Conservation (phyloP, 2,888 invertebrate genomes). For the Erebia ligea region DNA sequence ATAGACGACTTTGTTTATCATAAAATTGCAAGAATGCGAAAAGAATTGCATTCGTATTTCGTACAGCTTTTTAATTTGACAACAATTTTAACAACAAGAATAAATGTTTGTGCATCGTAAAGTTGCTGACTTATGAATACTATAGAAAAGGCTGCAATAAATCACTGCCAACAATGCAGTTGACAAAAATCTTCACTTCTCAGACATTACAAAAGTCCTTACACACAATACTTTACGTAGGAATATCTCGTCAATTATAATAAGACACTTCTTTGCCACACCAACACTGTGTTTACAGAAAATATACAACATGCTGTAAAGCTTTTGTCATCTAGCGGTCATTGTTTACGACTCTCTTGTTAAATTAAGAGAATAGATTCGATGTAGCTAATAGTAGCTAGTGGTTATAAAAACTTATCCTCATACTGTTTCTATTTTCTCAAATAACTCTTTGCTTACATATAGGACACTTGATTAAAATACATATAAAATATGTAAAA, state of each 20-base stretch:
- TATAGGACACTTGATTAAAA: background rate
- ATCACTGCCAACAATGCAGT: slow-evolving; percentile 69
- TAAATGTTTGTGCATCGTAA: slow-evolving; percentile 45
- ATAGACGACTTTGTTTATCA: slow-evolving; percentile 15
- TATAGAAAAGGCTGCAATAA: slow-evolving; percentile 59
- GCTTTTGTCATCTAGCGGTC: slow-evolving; percentile 55
- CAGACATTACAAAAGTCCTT: slow-evolving; percentile 55
- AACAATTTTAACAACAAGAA: slow-evolving; percentile 34
- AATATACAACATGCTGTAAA: slow-evolving; percentile 66
- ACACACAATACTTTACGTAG: slow-evolving; percentile 58
- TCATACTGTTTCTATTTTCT: slow-evolving; percentile 50
- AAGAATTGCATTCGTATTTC: slow-evolving; percentile 20
- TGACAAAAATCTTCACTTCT: slow-evolving; percentile 58
- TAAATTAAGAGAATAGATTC: slow-evolving; percentile 52
- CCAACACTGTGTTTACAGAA: slow-evolving; percentile 56
- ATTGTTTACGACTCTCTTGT: slow-evolving; percentile 63
- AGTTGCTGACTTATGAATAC: slow-evolving; percentile 43
- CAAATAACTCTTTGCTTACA: slow-evolving; percentile 54
- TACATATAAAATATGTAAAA: slow-evolving; percentile 44
- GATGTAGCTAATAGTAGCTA: slow-evolving; percentile 29
- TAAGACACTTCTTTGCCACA: slow-evolving; percentile 53
- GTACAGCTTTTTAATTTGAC: slow-evolving; percentile 35
- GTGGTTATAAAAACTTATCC: slow-evolving; percentile 38
- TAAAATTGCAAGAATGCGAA: slow-evolving; percentile 21
- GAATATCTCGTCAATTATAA: slow-evolving; percentile 57